Evolutionary conservation across 2,888 invertebrate species (phyloP).

Genomic region (Empis stercorea): DNA sequence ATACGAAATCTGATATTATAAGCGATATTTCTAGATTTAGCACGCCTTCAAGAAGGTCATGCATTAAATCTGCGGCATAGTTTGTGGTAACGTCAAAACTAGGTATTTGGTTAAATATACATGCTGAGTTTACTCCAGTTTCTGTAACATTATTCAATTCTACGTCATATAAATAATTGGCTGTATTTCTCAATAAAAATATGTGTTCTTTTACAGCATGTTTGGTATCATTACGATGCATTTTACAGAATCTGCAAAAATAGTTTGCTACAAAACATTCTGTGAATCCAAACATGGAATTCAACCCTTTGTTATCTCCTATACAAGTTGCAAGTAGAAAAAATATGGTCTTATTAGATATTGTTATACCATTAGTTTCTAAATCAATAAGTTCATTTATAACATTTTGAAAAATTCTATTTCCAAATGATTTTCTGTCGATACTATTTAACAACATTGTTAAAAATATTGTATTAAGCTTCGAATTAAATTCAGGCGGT

Average conservation of each 20-base stretch:
- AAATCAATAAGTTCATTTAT: neutral
- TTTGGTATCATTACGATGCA: neutral
- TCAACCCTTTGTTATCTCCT: slow-evolving; percentile 14
- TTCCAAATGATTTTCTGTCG: neutral
- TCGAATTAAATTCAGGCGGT: no score
- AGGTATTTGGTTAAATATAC: neutral
- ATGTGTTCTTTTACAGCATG: no score
- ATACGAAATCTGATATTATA: neutral
- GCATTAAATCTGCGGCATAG: slow-evolving; percentile 1
- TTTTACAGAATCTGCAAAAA: slow-evolving; percentile 9
- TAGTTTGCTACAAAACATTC: no score
- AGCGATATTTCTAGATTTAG: slow-evolving; percentile 1
- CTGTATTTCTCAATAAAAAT: no score
- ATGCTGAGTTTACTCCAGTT: neutral
- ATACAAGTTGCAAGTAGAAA: slow-evolving; percentile 12
- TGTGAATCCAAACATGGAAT: slow-evolving; percentile 12
- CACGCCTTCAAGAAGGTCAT: slow-evolving; percentile 1
- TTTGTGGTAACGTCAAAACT: neutral
- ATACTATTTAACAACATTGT: neutral
- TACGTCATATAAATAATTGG: neutral
- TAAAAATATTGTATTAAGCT: neutral
- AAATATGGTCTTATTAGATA: slow-evolving; percentile 4
- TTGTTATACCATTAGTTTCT: neutral
- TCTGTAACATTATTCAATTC: neutral
- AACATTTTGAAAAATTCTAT: neutral